Evolutionary conservation across 2,888 invertebrate genomes (phyloP).

Genomic region (Dicyrtoma fusca): DNA sequence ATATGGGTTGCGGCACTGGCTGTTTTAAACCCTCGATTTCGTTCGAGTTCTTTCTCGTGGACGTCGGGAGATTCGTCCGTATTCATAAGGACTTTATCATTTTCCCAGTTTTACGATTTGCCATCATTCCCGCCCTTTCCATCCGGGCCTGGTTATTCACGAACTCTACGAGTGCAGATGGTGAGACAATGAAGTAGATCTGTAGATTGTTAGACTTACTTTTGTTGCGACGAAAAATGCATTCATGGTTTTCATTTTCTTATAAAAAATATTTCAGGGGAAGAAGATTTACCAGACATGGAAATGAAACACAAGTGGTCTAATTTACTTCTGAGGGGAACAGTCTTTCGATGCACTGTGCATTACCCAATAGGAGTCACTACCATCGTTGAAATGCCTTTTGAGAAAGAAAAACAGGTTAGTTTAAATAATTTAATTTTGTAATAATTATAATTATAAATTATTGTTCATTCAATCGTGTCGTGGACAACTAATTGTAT

Average conservation of each 20-base stretch:
- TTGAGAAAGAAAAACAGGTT: constrained; percentile 4
- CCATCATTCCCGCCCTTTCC: constrained; percentile 10
- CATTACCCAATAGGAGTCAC: neutral
- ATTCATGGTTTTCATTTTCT: no score
- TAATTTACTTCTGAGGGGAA: neutral
- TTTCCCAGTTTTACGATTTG: neutral
- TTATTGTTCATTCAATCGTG: no score
- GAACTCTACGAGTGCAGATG: no score
- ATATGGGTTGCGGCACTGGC: neutral
- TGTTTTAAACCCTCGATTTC: neutral
- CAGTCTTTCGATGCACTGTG: neutral
- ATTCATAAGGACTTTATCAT: constrained; percentile 7
- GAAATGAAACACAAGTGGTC: neutral
- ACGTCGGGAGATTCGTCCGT: constrained; percentile 17
- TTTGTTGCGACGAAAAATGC: no score
- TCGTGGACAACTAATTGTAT: no score
- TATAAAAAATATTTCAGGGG: no score
- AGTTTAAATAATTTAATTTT: no score
- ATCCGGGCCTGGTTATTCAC: no score
- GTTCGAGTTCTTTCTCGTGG: constrained; percentile 23
- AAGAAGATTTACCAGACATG: neutral
- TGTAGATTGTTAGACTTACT: no score
- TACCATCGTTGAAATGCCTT: neutral
- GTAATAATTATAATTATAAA: neutral
- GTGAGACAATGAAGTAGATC: no score